Percentiles rank a stretch among this genome's conserved stretches.
These are phyloP conservation scores for Pseudococcus viburni DNA, from an alignment of 2,888 invertebrate genomes.

Conservation along the genomic window DNA sequence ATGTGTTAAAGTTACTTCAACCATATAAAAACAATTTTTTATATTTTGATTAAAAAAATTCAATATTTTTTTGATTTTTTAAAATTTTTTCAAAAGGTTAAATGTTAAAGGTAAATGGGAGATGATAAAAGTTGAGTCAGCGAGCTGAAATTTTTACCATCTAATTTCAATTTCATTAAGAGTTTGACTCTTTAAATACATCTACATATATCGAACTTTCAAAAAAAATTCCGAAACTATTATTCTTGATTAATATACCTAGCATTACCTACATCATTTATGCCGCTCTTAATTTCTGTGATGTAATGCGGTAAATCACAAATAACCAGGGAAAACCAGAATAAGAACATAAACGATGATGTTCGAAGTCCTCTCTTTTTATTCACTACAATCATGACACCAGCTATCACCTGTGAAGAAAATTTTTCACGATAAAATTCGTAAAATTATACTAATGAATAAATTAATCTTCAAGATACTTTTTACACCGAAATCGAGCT, in stretches of 20 bases:
- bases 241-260: neutral
- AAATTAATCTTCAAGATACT: neutral
- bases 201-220: too few relatives aligned
- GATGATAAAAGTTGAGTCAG: too few relatives aligned
- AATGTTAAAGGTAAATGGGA: too few relatives aligned
- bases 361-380: slow-evolving; percentile 88
- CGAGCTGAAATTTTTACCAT: too few relatives aligned
- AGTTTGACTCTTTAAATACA: too few relatives aligned
- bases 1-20: too few relatives aligned
- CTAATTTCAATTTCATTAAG: too few relatives aligned
- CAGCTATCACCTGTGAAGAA: slow-evolving; percentile 73
- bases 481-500: neutral
- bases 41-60: too few relatives aligned
- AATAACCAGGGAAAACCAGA: slow-evolving; percentile 86
- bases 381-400: slow-evolving; percentile 82
- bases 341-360: slow-evolving; percentile 91
- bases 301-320: slow-evolving; percentile 84
- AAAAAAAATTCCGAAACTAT: too few relatives aligned
- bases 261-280: slow-evolving; percentile 63
- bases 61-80: neutral
- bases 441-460: neutral
- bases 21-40: too few relatives aligned
- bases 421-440: neutral
- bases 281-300: slow-evolving; percentile 73
- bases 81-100: neutral